Evolutionary conservation across 2,797 vertebrate species (phyloP).

Genomic region (Graptemys geographica): DNA sequence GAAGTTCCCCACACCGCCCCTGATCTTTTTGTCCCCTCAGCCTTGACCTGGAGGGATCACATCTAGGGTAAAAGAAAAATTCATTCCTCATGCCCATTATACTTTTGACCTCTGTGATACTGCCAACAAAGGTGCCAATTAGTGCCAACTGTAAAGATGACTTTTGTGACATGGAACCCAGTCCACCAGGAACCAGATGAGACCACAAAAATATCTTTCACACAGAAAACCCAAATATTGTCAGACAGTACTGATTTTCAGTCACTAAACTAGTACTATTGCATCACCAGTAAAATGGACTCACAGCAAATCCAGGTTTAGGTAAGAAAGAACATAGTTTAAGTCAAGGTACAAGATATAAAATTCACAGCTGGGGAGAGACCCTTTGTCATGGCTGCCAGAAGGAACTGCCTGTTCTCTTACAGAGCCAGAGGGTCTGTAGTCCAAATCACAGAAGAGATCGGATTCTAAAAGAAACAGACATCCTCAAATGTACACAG

Average conservation of each 20-base stretch:
- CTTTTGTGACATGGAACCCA: background rate
- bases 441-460: background rate
- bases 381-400: background rate
- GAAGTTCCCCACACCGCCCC: background rate
- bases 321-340: background rate
- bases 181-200: background rate
- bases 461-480: background rate
- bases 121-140: background rate
- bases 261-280: background rate
- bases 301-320: background rate
- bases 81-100: background rate
- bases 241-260: background rate
- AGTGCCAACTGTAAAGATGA: background rate
- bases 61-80: background rate
- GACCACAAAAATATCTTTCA: background rate
- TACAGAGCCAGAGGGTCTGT: background rate
- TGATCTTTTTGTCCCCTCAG: background rate
- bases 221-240: background rate
- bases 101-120: background rate
- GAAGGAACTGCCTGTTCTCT: background rate
- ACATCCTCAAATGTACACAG: background rate
- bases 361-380: background rate
- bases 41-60: background rate
- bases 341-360: conserved; percentile 3
- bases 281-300: background rate